A percentile compares a stretch with the other conserved stretches of the same genome.
Evolutionary conservation across 2,113 vertebrate species (phyloP).

Genomic region (Pampusana beccarii): DNA sequence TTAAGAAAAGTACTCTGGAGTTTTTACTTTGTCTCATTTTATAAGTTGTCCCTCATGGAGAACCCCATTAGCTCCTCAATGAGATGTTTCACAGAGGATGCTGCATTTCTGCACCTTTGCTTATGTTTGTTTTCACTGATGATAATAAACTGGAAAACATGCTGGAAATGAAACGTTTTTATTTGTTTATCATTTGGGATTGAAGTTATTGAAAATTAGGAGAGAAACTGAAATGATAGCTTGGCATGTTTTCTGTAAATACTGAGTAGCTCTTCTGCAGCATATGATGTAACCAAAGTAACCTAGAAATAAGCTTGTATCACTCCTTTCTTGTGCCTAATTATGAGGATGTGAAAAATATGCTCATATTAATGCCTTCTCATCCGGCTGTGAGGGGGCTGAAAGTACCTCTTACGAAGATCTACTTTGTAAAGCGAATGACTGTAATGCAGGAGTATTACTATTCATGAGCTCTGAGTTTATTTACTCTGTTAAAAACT

Average conservation of each 20-base stretch:
- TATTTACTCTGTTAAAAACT: background rate
- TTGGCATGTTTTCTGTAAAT: slow-evolving; percentile 40
- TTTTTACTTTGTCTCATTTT: background rate
- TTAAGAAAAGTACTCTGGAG: background rate
- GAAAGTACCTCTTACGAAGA: slow-evolving; percentile 34
- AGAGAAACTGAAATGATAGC: background rate
- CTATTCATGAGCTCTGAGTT: slow-evolving; percentile 37
- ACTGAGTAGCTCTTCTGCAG: background rate
- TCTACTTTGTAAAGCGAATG: slow-evolving; percentile 23
- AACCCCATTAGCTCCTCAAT: background rate
- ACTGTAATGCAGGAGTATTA: slow-evolving; percentile 17
- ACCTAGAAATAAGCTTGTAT: slow-evolving; percentile 15
- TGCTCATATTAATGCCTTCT: slow-evolving; percentile 38
- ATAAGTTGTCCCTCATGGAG: background rate
- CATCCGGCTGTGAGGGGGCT: background rate
- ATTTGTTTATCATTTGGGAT: slow-evolving; percentile 1
- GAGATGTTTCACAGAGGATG: background rate
- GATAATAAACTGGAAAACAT: background rate
- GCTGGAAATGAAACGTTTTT: slow-evolving; percentile 3
- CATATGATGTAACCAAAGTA: background rate
- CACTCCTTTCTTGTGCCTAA: slow-evolving; percentile 33
- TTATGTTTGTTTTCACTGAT: background rate
- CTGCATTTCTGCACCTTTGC: background rate
- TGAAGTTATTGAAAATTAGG: background rate
- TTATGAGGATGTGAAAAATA: slow-evolving; percentile 52